Evolutionary conservation across 2,888 invertebrate genomes (phyloP).

Genomic region (Eupithecia abbreviata): DNA sequence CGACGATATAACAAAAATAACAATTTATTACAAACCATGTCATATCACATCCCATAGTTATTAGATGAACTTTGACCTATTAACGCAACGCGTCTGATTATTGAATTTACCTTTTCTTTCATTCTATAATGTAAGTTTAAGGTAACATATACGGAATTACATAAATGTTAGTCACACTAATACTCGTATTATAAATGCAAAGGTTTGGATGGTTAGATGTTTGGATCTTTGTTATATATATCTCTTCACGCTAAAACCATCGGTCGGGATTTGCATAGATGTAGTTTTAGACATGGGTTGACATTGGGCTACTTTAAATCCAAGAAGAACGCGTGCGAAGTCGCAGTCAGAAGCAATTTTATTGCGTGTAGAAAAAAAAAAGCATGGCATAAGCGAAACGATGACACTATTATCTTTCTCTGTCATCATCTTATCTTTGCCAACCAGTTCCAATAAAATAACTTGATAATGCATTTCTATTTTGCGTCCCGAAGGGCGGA

Average conservation of each 20-base stretch:
- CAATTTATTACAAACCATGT: neutral
- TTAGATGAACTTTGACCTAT: neutral
- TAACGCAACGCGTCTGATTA: neutral
- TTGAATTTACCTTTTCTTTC: neutral
- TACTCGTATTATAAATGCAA: neutral
- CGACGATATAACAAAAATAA: neutral
- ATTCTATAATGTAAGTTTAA: neutral
- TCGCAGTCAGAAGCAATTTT: too few species aligned
- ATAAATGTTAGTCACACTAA: neutral
- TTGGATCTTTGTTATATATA: neutral
- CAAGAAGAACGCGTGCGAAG: neutral
- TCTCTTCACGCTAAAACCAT: neutral
- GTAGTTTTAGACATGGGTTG: neutral
- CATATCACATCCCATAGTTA: neutral
- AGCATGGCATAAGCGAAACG: neutral
- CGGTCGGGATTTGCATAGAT: neutral
- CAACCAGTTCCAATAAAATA: slow-evolving; percentile 5
- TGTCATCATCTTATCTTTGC: neutral
- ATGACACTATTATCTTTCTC: neutral
- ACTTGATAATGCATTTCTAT: slow-evolving; percentile 22
- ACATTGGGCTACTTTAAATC: neutral
- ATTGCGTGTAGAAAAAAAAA: neutral
- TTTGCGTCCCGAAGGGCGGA: slow-evolving; percentile 17
- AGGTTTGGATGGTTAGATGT: neutral
- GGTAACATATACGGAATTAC: neutral